Base-by-base conservation (phyloP, 2,113 vertebrate genomes). In the Rutilus rutilus region DNA sequence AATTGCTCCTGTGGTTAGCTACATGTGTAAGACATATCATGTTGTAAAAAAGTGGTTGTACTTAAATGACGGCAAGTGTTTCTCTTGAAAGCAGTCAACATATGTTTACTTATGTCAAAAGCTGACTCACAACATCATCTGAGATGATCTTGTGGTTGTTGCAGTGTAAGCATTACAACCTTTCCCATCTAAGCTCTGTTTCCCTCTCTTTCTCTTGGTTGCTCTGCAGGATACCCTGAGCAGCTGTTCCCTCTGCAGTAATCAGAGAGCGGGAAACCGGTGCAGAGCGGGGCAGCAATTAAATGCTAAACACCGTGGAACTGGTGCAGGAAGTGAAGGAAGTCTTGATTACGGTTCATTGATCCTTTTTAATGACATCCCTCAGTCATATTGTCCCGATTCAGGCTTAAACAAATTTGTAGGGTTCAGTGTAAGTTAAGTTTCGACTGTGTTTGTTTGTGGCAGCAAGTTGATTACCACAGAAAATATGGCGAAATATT, bases 251-350 rank as follows among this genome's bases (percentile, higher is more conserved):
- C 36, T 80, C 54, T 59, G 50, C 80, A 52, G 83, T 83, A 82
- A 86, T 87, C 89, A 87, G 88, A 89, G 73, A 76, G 86, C 74
- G 42, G 78, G 80, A 85, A 83, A 69, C 42, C 73, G 9, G 78
- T 57, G n/a, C 73, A 27, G 78, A 71, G 85, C 74, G 78, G 27
- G 87, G 83, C 60, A 42, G 83, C 88, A 88, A 88, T 91, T 90
- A 88, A 88, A 82, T 85, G 86, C 82, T 89, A 89, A 89, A 86
- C 88, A 80, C 59, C 27, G 33, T 78, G 71, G 71, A 52, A 83
- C 82, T 73, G 78, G 79, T 11, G 23, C 39, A 87, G 85, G 85
- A 87, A 87, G 83, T 89, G 88, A 89, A 85, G 33, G 78, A 69
- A 60, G 77, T 74, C 83, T 87, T 82, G 73, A 87, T 85, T 87